phyloP scores from a whole-genome alignment of 2,113 vertebrate species.

The Pogona vitticeps region DNA sequence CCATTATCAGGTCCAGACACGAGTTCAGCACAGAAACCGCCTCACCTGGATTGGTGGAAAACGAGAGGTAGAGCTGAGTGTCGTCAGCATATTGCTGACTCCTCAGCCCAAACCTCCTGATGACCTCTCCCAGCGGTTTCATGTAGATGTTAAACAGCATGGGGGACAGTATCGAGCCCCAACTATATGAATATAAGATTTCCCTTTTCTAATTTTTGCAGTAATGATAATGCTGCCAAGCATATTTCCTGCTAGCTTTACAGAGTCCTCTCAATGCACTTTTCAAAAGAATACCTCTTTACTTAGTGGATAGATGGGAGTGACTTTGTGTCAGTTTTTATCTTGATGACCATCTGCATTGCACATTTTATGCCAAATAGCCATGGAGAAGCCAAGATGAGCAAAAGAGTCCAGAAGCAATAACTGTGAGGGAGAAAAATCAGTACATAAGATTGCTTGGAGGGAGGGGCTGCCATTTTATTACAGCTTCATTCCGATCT shows the following conservation, averaged over 20 bases:
- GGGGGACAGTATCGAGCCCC: too few relatives aligned
- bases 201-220: background rate
- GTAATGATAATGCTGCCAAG: slow-evolving; percentile 8
- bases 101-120: too few relatives aligned
- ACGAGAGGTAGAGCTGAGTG: too few relatives aligned
- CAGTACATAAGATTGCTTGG: background rate
- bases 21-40: too few relatives aligned
- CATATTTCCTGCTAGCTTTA: slow-evolving; percentile 1
- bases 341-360: slow-evolving; percentile 22
- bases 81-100: too few relatives aligned
- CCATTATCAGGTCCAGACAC: too few relatives aligned
- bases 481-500: background rate
- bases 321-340: background rate
- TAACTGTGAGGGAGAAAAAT: background rate
- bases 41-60: too few relatives aligned
- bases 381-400: background rate
- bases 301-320: background rate
- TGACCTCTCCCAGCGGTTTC: too few relatives aligned
- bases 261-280: background rate
- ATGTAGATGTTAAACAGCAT: too few relatives aligned
- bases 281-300: background rate
- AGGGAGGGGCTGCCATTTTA: background rate
- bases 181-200: background rate
- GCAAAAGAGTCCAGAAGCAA: background rate
- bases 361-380: accelerated